phyloP scores from a whole-genome alignment of 2,113 vertebrate genomes.

The Brachyistius frenatus region DNA sequence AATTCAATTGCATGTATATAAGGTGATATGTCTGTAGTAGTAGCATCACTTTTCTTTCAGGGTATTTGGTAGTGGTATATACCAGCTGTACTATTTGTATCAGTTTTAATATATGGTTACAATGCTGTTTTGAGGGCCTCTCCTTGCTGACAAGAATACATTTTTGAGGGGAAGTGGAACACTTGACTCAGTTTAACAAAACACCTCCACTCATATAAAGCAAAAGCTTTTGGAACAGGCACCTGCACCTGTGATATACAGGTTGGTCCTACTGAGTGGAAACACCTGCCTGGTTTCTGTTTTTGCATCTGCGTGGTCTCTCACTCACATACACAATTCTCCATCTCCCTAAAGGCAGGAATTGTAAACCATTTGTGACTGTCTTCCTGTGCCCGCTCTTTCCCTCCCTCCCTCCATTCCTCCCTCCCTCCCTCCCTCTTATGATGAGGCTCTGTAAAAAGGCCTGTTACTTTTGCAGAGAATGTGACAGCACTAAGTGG shows the following conservation, averaged over 20 bases:
- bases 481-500: background rate
- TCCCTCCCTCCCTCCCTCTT: background rate
- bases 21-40: too few species aligned
- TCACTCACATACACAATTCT: constrained; percentile 26
- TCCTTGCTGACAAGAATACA: background rate
- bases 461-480: background rate
- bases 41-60: too few species aligned
- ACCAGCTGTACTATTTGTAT: too few species aligned
- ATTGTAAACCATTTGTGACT: constrained; percentile 30
- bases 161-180: background rate
- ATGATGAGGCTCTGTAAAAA: constrained; percentile 1
- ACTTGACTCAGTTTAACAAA: background rate
- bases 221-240: background rate
- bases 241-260: constrained; percentile 1
- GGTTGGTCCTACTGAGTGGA: background rate
- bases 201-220: background rate
- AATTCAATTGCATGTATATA: too few species aligned
- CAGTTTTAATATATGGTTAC: too few species aligned
- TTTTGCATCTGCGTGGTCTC: background rate
- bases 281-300: constrained; percentile 32
- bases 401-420: too few species aligned
- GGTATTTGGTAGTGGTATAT: too few species aligned
- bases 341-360: constrained; percentile 23
- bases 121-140: too few species aligned
- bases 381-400: background rate